Evolutionary conservation across 2,888 invertebrate species (phyloP), one percentile per base, ranked within the genome.

Genomic region (Lordiphosa fenestrarum): DNA sequence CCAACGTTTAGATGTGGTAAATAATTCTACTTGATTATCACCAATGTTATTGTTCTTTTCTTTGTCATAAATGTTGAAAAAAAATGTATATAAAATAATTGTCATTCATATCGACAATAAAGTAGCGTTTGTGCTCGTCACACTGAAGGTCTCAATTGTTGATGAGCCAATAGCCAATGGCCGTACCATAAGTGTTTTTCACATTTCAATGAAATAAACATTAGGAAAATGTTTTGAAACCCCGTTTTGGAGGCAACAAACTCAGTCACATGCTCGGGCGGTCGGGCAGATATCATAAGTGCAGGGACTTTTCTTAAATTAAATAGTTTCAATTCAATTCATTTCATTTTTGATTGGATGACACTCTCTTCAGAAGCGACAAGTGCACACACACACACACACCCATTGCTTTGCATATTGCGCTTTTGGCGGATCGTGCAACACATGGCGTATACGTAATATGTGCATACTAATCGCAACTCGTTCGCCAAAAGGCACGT

Each of bases 261-360:
- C 9, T 30, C 30, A 9, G 9, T 30, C 44, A 46, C 53, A 62
- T 60, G n/a, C n/a, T 62, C 53, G 40, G 46, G n/a, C n/a, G n/a
- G 15, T 1, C 15, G 2, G 15, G 33, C 6, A 30, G 30, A 7
- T 9, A 30, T 30, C 30, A 30, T 30, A 30, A 9, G 36, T 33
- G 13, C 15, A 30, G 15, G 30, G 25, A 6, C 44, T 42, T 33
- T 33, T 36, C 19, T 51, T 60, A 55, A 84, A 73, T 54, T 39
- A 60, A 75, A 83, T 69, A 54, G 81, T 56, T 69, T 63, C 65
- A 75, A 82, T 83, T 76, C 70, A 76, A 55, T 61, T 80, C 63
- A 61, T 46, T 65, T 71, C 65, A 71, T 66, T 69, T 76, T 30
- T 30, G 30, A 30, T 30, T 30, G 30, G 30, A 30, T 30, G 77